Conservation (phyloP, 2,113 vertebrate species). For the Suricata suricatta region DNA sequence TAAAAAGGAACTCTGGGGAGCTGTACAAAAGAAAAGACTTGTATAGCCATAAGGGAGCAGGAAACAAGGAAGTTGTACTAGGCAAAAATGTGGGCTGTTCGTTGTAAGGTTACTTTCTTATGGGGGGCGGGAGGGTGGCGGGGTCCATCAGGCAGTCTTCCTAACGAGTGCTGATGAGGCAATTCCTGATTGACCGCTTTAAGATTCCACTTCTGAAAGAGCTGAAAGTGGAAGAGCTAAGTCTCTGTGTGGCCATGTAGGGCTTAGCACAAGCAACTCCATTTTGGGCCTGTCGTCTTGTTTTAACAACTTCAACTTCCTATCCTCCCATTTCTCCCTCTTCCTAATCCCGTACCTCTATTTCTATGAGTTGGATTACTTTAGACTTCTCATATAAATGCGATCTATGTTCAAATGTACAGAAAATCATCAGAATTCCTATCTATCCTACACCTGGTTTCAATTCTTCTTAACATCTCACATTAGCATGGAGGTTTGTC, state of each 20-base stretch:
- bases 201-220: background rate
- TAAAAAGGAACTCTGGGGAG: background rate
- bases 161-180: background rate
- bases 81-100: background rate
- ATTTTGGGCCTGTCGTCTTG: background rate
- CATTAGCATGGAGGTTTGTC: background rate
- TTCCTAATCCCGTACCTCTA: background rate
- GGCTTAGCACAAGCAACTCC: background rate
- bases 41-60: background rate
- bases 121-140: too few species aligned
- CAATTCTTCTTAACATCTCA: background rate
- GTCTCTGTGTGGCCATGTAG: background rate
- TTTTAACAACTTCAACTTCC: background rate
- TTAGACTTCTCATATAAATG: background rate
- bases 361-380: background rate
- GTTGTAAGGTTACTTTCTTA: background rate
- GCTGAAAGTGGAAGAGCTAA: background rate
- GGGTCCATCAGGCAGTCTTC: too few species aligned
- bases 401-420: background rate
- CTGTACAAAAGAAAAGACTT: background rate
- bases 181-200: background rate
- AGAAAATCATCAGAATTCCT: background rate
- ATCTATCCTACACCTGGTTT: background rate
- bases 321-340: background rate
- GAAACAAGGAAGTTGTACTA: background rate